phyloP scores from a whole-genome alignment of 2,797 vertebrate genomes.

The Acanthurus tractus region DNA sequence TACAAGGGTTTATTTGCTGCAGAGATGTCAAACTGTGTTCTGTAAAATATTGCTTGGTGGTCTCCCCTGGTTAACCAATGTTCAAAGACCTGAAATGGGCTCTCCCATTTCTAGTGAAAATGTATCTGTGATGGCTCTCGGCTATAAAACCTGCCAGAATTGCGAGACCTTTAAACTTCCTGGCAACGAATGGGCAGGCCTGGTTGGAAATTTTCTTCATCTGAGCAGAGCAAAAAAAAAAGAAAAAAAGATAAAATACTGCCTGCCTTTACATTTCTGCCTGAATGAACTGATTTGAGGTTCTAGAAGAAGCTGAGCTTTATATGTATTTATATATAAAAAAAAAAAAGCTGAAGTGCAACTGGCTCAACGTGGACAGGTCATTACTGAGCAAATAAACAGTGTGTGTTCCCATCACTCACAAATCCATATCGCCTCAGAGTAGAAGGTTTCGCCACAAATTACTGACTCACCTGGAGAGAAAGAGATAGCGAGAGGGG shows the following conservation, averaged over 20 bases:
- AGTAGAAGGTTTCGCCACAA: constrained; percentile 32
- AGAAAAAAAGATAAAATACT: constrained; percentile 16
- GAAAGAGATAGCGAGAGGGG: constrained; percentile 40
- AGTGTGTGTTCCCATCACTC: constrained; percentile 51
- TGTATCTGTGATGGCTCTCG: constrained; percentile 40
- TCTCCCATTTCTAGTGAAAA: constrained; percentile 43
- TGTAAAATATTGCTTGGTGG: constrained; percentile 63
- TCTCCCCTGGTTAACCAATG: constrained; percentile 71
- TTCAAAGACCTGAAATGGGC: constrained; percentile 69
- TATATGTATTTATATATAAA: neutral
- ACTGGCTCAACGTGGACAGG: neutral
- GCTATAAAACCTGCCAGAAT: constrained; percentile 49
- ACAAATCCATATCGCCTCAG: constrained; percentile 47
- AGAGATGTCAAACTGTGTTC: constrained; percentile 67
- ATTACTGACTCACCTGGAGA: constrained; percentile 69
- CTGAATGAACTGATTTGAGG: constrained; percentile 12
- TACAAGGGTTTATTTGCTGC: constrained; percentile 62
- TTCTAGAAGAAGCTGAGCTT: constrained; percentile 1
- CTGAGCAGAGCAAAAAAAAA: neutral
- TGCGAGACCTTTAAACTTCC: constrained; percentile 19
- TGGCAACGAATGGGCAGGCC: constrained; percentile 13
- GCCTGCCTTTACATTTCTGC: constrained; percentile 26
- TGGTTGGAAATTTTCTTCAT: constrained; percentile 11
- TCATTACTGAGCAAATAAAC: constrained; percentile 30
- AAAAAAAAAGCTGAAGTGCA: constrained; percentile 20